Percentiles rank a stretch among this genome's conserved stretches.
These are phyloP conservation scores for Bicyclus anynana DNA, from an alignment of 1,140 invertebrate genomes.

Conservation along the genomic window DNA sequence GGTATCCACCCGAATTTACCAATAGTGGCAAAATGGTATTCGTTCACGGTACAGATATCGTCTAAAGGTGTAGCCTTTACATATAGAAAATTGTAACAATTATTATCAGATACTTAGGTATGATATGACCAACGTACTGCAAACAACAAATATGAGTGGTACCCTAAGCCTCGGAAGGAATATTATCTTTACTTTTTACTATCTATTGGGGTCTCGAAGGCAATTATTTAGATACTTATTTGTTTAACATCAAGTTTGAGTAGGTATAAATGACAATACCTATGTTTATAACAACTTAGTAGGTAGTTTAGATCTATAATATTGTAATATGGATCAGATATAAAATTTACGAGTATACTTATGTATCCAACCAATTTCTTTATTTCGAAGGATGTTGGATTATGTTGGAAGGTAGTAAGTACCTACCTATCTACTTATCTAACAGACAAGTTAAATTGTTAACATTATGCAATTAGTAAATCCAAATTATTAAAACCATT, in stretches of 20 bases:
- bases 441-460: no score
- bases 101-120: constrained; percentile 53
- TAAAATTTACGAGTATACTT: no score
- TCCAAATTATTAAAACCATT: not conserved
- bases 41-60: constrained; percentile 24
- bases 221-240: constrained; percentile 24
- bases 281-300: not conserved
- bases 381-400: no score
- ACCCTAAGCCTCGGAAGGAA: constrained; percentile 28
- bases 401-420: no score
- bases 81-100: constrained; percentile 42
- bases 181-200: constrained; percentile 32
- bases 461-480: no score
- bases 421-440: no score
- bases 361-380: no score
- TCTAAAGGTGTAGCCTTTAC: constrained; percentile 31
- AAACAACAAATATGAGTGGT: constrained; percentile 20
- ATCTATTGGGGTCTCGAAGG: constrained; percentile 32
- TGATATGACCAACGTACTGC: not conserved
- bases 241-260: constrained; percentile 12
- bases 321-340: no score
- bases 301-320: no score
- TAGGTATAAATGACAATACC: not conserved
- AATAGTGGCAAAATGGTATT: constrained; percentile 23
- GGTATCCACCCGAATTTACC: constrained; percentile 15